Evolutionary conservation across 2,888 invertebrate species (phyloP), one percentile per base, ranked within the genome.

Genomic region (Ectemnius cavifrons): DNA sequence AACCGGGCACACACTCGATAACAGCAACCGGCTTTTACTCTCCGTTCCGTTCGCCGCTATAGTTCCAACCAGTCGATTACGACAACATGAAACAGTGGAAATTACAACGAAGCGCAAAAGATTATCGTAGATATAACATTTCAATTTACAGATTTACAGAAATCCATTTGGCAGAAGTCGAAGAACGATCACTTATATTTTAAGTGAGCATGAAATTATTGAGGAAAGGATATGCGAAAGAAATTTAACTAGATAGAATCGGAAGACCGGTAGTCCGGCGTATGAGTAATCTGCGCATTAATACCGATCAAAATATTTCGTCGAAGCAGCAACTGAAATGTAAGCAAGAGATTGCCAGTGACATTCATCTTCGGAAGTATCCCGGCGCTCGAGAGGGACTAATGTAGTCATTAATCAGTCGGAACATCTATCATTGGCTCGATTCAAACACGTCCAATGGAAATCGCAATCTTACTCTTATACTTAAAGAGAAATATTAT

Each of bases 1-100:
- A 83, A 76, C 3, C 23, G 23, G 2, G 23, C 23, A 23, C 67
- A 69, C 73, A 70, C 71, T 73, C 58, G 67, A 71, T 74, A 65
- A 66, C 37, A 11, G 37, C 37, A 23, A 11, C 37, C 8, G 8
- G 37, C 37, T 6, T 6, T 37, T 37, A 6, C 37, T 37, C 37
- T 11, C 37, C 37, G 8, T 46, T 23, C 23, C 3, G 3, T 23
- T 23, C 23, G 2, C 23, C 23, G 23, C 23, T 23, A 23, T 23
- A 23, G 3, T 23, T 23, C 23, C 23, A 23, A 3, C 23, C 2
- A 23, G 23, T 3, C 23, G 23, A 23, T 23, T 23, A 1, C 23
- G 3, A 23, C 23, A 3, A 23, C 23, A 2, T 3, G 23, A 23
- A 23, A 23, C 23, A 23, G 23, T 0, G 23, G 23, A 23, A 23